Conservation (phyloP, 1,140 invertebrate species). For the Stratiolaelaps scimitus region DNA sequence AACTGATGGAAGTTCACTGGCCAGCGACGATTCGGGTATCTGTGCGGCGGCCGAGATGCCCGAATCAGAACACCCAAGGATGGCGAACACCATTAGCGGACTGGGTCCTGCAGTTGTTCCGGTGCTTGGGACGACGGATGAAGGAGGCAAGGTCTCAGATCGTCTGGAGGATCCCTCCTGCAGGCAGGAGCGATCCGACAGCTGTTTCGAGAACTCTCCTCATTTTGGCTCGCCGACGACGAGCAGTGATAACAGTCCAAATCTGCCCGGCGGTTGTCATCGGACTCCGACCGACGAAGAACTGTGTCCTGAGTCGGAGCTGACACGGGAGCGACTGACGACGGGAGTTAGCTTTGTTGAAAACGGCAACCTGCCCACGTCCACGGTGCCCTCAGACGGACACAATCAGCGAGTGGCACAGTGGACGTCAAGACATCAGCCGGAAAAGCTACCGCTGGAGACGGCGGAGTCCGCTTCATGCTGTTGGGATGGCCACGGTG, state of each 20-base stretch:
- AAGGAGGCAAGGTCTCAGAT: slow-evolving; percentile 37
- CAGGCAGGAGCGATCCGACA: background rate
- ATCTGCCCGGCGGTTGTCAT: no score
- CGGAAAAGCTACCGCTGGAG: no score
- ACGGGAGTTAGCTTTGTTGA: no score
- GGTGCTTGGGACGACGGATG: slow-evolving; percentile 42
- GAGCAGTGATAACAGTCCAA: no score
- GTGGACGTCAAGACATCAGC: no score
- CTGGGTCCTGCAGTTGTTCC: slow-evolving; percentile 35
- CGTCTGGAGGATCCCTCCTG: background rate
- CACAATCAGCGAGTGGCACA: no score
- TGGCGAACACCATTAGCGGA: background rate
- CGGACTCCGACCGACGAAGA: no score
- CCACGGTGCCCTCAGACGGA: no score
- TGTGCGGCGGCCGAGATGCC: slow-evolving; percentile 48
- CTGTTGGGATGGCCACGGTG: no score
- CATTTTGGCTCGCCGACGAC: background rate
- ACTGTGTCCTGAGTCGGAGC: no score
- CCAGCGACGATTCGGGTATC: slow-evolving; percentile 73
- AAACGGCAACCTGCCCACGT: no score
- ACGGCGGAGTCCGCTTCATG: slow-evolving; percentile 25
- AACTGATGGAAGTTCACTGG: slow-evolving; percentile 54
- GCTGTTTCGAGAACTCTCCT: slow-evolving; percentile 16
- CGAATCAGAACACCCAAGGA: slow-evolving; percentile 33
- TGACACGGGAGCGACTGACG: no score